Base-by-base conservation (phyloP, 2,797 vertebrate species). In the Neosilurus hyrtlii region DNA sequence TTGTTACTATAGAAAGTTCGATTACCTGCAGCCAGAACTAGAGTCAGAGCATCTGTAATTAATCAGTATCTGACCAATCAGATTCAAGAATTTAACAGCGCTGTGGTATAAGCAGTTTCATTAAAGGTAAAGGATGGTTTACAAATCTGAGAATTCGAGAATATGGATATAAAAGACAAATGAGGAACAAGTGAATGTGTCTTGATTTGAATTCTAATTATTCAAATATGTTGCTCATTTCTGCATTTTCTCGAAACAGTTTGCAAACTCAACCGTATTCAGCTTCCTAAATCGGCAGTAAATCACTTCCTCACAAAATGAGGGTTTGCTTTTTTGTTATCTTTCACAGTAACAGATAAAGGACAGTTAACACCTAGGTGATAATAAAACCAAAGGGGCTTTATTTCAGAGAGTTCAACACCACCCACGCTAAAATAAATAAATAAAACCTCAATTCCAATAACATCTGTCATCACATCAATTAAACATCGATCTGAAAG, bases 221-320 rank as follows among this genome's bases (percentile, higher is more conserved):
- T 59, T 75, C 11, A 57, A 37, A 35, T 35, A n/a, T 0, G 20
- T 8, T 22, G 12, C 7, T 16, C 1, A 15, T 78, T 63, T 24
- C 37, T n/a, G n/a, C 9, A 22, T 12, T 37, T 74, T 30, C 57
- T 49, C 59, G 6, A 63, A 78, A 51, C 30, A 37, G 22, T 26
- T 63, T 63, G 75, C 59, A 78, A 78, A 63, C 57, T 76, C 57
- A 76, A 61, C 35, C 16, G 74, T 43, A 61, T 63, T 77, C 59
- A 63, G 59, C 75, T 78, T 78, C 75, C 75, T 51, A 12, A 63
- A 51, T 20, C 9, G 5, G 22, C 43, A 63, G 26, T 52, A 52
- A 79, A 30, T 66, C 1, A 52, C 76, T 30, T 79, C 10, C 61
- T 2, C 24, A 30, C 54, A 52, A 30, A 52, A 79, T 26, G 37